These are phyloP conservation scores for Syritta pipiens DNA, from an alignment of 2,888 invertebrate genomes.

Conservation along the genomic window DNA sequence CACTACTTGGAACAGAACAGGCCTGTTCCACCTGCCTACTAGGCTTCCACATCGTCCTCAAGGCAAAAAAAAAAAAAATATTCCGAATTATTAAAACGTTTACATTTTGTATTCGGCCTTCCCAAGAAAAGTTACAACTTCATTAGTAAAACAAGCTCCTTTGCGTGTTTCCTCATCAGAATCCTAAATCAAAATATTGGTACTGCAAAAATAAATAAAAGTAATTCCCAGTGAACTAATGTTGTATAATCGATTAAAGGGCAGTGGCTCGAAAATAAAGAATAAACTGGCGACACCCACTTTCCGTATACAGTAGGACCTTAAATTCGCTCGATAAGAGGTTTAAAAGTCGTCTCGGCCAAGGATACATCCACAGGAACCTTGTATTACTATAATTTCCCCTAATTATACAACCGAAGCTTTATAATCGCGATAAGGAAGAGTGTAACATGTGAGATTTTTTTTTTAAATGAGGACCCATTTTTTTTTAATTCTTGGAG, in stretches of 20 bases:
- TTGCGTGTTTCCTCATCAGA: too few species aligned
- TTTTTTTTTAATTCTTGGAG: neutral
- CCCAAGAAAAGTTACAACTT: too few species aligned
- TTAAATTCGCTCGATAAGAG: slow-evolving; percentile 17
- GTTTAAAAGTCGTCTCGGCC: slow-evolving; percentile 35
- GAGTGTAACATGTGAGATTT: slow-evolving; percentile 26
- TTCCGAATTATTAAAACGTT: too few species aligned
- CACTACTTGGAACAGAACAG: too few species aligned
- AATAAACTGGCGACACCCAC: slow-evolving; percentile 32
- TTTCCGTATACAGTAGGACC: slow-evolving; percentile 44
- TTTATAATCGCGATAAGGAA: slow-evolving; percentile 12
- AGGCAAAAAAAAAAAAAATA: too few species aligned
- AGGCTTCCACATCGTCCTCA: too few species aligned
- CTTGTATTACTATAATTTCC: slow-evolving; percentile 36
- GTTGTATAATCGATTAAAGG: slow-evolving; percentile 25
- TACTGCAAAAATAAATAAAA: neutral
- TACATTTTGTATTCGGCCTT: too few species aligned
- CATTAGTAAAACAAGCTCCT: too few species aligned
- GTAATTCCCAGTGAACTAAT: neutral
- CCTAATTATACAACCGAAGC: slow-evolving; percentile 39
- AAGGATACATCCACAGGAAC: slow-evolving; percentile 32
- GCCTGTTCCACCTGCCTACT: too few species aligned
- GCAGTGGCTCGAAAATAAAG: slow-evolving; percentile 3
- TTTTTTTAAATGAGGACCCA: neutral
- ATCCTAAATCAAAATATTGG: slow-evolving; percentile 1